These are phyloP conservation scores for Lithobates pipiens DNA, from an alignment of 2,797 vertebrate species.

Conservation along the genomic window DNA sequence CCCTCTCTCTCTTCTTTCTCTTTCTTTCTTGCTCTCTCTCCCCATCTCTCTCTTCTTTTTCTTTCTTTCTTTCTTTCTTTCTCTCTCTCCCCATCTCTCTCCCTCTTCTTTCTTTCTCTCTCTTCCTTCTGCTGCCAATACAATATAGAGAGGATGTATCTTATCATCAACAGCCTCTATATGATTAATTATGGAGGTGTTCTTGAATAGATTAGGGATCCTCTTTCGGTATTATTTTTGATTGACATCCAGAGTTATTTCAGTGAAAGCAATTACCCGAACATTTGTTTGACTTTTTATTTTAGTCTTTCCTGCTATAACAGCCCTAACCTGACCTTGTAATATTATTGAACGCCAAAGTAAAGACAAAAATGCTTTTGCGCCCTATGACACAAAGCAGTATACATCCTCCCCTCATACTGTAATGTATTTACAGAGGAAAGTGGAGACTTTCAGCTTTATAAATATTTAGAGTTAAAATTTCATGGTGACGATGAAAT, in stretches of 20 bases:
- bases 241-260: conserved; percentile 7
- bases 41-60: no score
- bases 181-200: no score
- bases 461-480: conserved; percentile 29
- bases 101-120: no score
- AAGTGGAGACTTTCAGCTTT: conserved; percentile 22
- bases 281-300: conserved; percentile 2
- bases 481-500: not conserved
- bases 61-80: no score
- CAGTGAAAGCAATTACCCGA: conserved; percentile 9
- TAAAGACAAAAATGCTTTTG: conserved; percentile 1
- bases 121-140: no score
- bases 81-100: no score
- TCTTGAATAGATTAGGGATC: not conserved
- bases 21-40: no score
- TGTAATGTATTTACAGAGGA: conserved; percentile 4
- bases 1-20: accelerated
- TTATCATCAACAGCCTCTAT: no score
- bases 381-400: not conserved
- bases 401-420: not conserved
- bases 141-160: no score
- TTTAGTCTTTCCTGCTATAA: conserved; percentile 12
- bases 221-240: not conserved
- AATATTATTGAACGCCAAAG: conserved; percentile 7
- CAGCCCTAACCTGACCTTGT: conserved; percentile 10